Conservation (phyloP, 1,140 invertebrate species). For the Bicyclus anynana region DNA sequence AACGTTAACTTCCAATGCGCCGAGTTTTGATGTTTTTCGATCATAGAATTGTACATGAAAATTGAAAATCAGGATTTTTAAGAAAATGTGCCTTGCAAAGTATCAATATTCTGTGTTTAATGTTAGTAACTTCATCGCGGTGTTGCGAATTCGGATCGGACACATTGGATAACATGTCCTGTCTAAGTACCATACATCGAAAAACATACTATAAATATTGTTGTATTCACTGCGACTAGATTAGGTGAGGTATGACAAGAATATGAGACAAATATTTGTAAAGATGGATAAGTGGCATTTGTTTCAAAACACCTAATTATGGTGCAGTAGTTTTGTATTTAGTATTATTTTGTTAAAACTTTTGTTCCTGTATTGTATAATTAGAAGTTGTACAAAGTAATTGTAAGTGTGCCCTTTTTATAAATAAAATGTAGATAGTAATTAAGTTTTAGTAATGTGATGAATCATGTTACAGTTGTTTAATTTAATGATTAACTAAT, state of each 20-base stretch:
- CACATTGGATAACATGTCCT: slow-evolving; percentile 23
- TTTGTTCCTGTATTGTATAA: slow-evolving; percentile 52
- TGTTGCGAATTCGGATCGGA: slow-evolving; percentile 37
- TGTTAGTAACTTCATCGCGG: slow-evolving; percentile 63
- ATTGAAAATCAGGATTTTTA: slow-evolving; percentile 72
- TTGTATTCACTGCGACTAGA: slow-evolving; percentile 32
- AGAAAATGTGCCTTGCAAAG: slow-evolving; percentile 76
- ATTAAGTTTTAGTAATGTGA: slow-evolving; percentile 9
- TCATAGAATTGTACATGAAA: slow-evolving; percentile 58
- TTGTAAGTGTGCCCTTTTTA: slow-evolving; percentile 47
- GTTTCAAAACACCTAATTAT: slow-evolving; percentile 26
- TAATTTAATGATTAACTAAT: neutral
- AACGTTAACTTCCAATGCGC: slow-evolving; percentile 42
- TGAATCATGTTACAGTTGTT: neutral
- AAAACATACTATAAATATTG: slow-evolving; percentile 14
- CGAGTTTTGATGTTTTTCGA: slow-evolving; percentile 49
- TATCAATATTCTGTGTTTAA: slow-evolving; percentile 76
- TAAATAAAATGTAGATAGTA: slow-evolving; percentile 55
- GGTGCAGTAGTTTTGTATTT: slow-evolving; percentile 28
- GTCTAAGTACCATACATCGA: slow-evolving; percentile 28
- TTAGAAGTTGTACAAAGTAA: slow-evolving; percentile 62
- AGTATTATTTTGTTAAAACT: slow-evolving; percentile 41
- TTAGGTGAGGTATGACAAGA: slow-evolving; percentile 26
- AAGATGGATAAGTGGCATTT: neutral
- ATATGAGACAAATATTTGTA: slow-evolving; percentile 18